Evolutionary conservation across 64 coral and sea anemone genomes (phyloP).

Genomic region (Montipora cactus): DNA sequence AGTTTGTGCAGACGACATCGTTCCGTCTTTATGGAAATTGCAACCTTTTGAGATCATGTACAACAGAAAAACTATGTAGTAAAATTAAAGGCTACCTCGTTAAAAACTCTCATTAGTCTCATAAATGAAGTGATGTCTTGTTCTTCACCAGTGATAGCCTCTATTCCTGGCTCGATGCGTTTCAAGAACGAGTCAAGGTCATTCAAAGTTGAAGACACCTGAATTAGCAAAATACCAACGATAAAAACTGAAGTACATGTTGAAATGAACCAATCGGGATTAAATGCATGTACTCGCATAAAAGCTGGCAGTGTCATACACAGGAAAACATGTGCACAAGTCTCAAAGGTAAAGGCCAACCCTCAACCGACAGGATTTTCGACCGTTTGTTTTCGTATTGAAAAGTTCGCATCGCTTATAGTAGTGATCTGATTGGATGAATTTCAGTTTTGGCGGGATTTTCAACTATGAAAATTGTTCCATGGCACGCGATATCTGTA

Average conservation of each 20-base stretch:
- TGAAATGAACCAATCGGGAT: not conserved
- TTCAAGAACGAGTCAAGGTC: slow-evolving; percentile 98
- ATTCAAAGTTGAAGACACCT: slow-evolving; percentile 97
- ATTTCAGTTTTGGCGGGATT: no score
- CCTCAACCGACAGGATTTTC: no score
- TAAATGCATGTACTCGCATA: not conserved
- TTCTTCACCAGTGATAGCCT: slow-evolving; percentile 97
- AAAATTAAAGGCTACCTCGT: slow-evolving; percentile 78
- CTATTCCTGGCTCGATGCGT: slow-evolving; percentile 98
- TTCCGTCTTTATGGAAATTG: not conserved
- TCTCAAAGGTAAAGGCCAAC: not conserved
- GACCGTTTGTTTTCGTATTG: no score
- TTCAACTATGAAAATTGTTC: no score
- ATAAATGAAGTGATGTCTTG: slow-evolving; percentile 96
- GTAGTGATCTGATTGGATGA: no score
- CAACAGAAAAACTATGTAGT: not conserved
- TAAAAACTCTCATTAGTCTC: slow-evolving; percentile 98
- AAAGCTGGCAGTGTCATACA: no score
- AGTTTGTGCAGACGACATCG: not conserved
- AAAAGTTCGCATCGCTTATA: no score
- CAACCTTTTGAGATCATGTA: not conserved
- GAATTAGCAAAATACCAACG: not conserved
- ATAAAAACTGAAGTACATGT: not conserved
- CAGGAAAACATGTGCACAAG: not conserved
- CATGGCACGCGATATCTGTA: no score